These are phyloP conservation scores for Sycobia sp. DNA, from an alignment of 1,140 invertebrate genomes.

Conservation along the genomic window DNA sequence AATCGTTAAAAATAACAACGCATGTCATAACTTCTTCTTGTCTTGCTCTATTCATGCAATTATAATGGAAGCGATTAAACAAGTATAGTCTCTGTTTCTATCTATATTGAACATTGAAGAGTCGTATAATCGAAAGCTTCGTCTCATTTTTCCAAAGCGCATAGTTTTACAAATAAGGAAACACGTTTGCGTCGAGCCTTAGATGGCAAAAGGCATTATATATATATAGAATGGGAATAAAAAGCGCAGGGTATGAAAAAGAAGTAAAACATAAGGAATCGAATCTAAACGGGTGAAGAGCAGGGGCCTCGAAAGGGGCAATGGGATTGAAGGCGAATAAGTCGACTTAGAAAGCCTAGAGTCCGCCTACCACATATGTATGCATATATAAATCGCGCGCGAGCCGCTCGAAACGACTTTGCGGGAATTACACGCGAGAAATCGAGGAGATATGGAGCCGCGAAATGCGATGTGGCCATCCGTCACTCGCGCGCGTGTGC, in stretches of 20 bases:
- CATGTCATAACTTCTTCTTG: neutral
- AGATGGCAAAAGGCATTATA: neutral
- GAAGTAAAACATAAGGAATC: neutral
- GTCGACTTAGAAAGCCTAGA: neutral
- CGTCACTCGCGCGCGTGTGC: constrained; percentile 47
- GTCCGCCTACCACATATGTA: neutral
- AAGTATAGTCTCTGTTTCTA: neutral
- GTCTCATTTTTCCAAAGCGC: too few species aligned
- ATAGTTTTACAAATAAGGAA: too few species aligned
- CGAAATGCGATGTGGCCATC: constrained; percentile 61
- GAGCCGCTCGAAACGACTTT: constrained; percentile 56
- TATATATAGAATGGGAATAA: neutral
- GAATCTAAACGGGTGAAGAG: too few species aligned
- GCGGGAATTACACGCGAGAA: constrained; percentile 62
- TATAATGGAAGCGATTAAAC: neutral
- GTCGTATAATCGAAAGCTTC: neutral
- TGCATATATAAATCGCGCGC: neutral
- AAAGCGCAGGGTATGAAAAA: neutral
- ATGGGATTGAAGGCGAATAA: constrained; percentile 21
- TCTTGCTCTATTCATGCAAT: neutral
- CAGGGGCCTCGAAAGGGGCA: neutral
- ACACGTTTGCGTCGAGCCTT: too few species aligned
- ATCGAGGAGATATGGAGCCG: constrained; percentile 59
- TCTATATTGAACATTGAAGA: neutral
- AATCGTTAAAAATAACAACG: neutral